phyloP scores from a whole-genome alignment of 2,113 vertebrate species.

The Eleginops maclovinus region DNA sequence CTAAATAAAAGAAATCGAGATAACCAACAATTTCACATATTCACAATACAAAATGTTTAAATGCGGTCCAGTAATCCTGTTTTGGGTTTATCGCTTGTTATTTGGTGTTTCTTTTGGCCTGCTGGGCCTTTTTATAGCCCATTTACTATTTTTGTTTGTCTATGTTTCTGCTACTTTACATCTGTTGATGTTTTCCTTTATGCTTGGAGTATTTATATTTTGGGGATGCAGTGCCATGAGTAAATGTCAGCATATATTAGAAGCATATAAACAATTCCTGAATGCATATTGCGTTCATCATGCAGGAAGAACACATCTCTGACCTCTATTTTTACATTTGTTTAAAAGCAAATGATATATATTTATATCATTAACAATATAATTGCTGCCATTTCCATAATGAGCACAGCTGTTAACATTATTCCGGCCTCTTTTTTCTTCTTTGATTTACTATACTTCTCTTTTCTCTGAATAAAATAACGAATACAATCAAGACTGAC shows the following conservation, averaged over 20 bases:
- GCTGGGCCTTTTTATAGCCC: background rate
- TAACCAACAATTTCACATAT: too few species aligned
- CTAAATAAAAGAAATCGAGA: too few species aligned
- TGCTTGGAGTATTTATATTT: background rate
- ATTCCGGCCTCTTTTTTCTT: background rate
- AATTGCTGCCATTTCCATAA: too few species aligned
- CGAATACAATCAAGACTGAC: background rate
- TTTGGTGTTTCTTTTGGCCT: too few species aligned
- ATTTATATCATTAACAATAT: background rate
- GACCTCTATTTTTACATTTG: background rate
- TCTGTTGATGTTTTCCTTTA: too few species aligned
- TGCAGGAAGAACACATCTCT: background rate
- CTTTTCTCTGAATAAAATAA: constrained; percentile 7
- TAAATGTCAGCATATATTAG: background rate
- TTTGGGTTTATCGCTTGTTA: background rate
- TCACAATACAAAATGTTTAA: too few species aligned
- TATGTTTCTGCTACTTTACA: constrained; percentile 75
- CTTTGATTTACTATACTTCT: background rate
- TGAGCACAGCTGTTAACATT: background rate
- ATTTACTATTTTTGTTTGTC: background rate
- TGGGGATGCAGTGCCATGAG: background rate
- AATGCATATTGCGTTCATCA: background rate
- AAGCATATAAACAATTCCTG: background rate
- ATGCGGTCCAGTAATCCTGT: too few species aligned
- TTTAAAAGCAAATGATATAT: background rate